phyloP scores from a whole-genome alignment of 2,797 vertebrate species.

The Muscicapa comitata region DNA sequence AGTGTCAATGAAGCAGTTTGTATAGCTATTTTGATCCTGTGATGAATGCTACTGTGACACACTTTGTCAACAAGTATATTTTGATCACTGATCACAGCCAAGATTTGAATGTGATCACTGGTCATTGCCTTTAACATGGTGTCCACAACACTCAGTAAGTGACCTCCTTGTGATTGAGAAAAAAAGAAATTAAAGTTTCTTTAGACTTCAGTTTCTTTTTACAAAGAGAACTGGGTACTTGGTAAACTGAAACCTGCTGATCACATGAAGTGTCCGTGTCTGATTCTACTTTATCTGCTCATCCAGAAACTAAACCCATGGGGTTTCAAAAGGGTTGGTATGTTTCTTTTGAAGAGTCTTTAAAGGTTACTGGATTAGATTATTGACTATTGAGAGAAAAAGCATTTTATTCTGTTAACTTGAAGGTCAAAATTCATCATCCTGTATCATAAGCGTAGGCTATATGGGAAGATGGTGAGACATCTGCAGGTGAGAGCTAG shows the following conservation, averaged over 20 bases:
- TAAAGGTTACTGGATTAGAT: background rate
- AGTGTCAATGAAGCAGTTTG: background rate
- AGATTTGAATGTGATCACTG: background rate
- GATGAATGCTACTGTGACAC: background rate
- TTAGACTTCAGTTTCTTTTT: background rate
- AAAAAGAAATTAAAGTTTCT: background rate
- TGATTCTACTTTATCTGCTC: background rate
- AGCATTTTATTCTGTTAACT: background rate
- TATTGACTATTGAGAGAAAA: background rate
- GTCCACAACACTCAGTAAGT: background rate
- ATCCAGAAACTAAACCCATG: background rate
- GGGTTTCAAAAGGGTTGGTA: background rate
- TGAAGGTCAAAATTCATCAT: background rate
- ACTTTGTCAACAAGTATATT: background rate
- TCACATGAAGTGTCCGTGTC: background rate
- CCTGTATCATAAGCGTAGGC: background rate
- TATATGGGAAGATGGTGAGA: background rate
- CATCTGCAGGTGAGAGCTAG: background rate
- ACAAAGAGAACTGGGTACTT: background rate
- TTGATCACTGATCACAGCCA: background rate
- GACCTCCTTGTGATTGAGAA: background rate
- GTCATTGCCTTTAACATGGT: background rate
- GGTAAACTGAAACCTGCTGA: background rate
- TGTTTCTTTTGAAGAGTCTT: background rate
- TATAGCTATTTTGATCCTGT: background rate